Evolutionary conservation across 1,140 invertebrate species (phyloP), one percentile per base, ranked within the genome.

Genomic region (Phortica variegata): DNA sequence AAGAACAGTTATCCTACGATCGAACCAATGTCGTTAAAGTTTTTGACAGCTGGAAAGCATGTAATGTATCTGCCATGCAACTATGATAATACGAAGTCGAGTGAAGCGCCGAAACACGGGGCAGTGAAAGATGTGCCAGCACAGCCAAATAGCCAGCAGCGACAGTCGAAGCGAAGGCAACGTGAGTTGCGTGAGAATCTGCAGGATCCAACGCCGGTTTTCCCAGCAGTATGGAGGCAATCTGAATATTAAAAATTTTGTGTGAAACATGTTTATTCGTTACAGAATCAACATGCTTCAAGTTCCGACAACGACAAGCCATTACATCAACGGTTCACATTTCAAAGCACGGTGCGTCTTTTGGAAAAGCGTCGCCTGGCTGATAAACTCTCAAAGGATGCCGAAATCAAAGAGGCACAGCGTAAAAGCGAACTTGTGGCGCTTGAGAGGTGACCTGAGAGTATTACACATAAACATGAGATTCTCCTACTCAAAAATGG

Each of bases 291-390:
- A 18, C 26, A 46, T 13, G 36, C 16, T 17, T 8, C 32, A 1
- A 51, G 47, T 45, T 32, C 45, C 19, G 48, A 52, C 6, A 42
- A 56, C 4, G 54, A 61, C 9, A 56, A 50, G 21, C 43, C 47
- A 21, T 52, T 58, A 32, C 53, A 50, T 72, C 50, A 85, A 57
- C 82, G 86, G 59, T 91, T 91, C 73, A 89, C 85, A 0, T 91
- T 90, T 73, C 88, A 91, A 73, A 89, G 87, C 47, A 91, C 89
- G 0, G 84, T 91, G 5, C 65, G 89, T 18, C 84, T 89, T 66
- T 82, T 89, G 23, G 89, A 91, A 74, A 80, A 88, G 55, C 82
- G 83, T 31, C 77, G 84, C 42, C 72, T 90, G 37, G 85, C 88
- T 1, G 88, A 90, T 54, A 86, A 86, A 69, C 77, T 90, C 47